Base-by-base conservation (phyloP, 1,140 invertebrate species). In the Mercenaria mercenaria region DNA sequence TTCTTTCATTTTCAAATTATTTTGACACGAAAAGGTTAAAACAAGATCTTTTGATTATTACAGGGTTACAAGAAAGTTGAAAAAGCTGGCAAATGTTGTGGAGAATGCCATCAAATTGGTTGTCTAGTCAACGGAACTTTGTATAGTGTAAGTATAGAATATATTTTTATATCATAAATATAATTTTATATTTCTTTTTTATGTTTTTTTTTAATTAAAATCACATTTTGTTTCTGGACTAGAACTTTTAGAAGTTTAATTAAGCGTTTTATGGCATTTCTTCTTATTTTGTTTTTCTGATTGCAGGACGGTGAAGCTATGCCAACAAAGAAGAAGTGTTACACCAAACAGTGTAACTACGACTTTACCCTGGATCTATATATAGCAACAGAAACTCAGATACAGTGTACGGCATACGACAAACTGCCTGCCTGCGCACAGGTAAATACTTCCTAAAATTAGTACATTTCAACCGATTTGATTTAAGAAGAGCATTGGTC, bases 111-210 rank as follows among this genome's bases (percentile, higher is more conserved):
- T 18, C 43, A 82, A 11, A 59, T 59, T 34, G 93, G 92, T 2
- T 93, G 93, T 88, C 77, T 90, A 32, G 82, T 91, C 82, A 89
- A 90, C 59, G 93, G 90, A 37, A 92, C 43, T 18, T 59, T 93
- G 10, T 93, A 93, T 59, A 90, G 67, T 83, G 93, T 93, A 77
- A 81, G 87, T 91, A 29, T 4, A 69, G 20, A 18, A 37, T 20
- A 47, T 8, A 47, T 47, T 6, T 79, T 32, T 67, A 29, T 43
- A 18, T n/a, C 18, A 29, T 2, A 77, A 6, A 4, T 23, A 39
- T 41, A n/a, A n/a, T 26, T 79, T 47, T 43, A 13, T 29, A 23
- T 15, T 32, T 6, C 18, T 29, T 69, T 13, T 26, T 18, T n/a
- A n/a, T n/a, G n/a, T n/a, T n/a, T n/a, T n/a, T n/a, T n/a, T n/a